Evolutionary conservation across 2,797 vertebrate genomes (phyloP), one percentile per base, ranked within the genome.

Genomic region (Coracias cyanogaster): DNA sequence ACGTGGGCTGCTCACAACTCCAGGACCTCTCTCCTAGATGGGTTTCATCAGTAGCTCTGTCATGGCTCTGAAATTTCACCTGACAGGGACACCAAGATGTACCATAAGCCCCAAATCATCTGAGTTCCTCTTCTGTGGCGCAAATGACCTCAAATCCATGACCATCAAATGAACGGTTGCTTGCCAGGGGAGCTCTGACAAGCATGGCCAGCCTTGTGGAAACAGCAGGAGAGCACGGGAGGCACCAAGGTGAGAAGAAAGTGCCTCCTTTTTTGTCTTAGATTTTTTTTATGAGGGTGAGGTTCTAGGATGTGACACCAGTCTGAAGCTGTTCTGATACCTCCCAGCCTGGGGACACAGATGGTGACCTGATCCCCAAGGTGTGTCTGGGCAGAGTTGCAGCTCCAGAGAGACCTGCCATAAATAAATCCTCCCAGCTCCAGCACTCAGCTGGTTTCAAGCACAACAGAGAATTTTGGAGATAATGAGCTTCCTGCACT

Each of bases 351-450:
- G 29, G 21, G 43, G 29, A 33, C 54, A 45, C 15, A 49, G 55
- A 49, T 13, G 28, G 41, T 61, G 48, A 64, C 49, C 69, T 28
- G 39, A 29, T 48, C 57, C 39, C 26, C 22, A 83, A 46, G n/a
- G 85, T 62, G 17, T 0, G 0, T 20, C 49, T 69, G 41, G 41
- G 41, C 41, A 43, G 37, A 52, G 71, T 15, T 1, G 0, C 52
- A 69, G 69, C 24, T 81, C 41, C 26, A 49, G 57, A 57, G n/a
- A 20, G 14, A 65, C 12, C 18, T 31, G 31, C 35, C 41, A 37
- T 57, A 24, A 74, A 57, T 21, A 80, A 60, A n/a, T 29, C 16
- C 39, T 28, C 39, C 10, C 31, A 16, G 67, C 16, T 39, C 62
- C 81, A 29, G n/a, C 64, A 33, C 33, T 76, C 46, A 19, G 7